These are phyloP conservation scores for Anastatus disparis DNA, from an alignment of 1,140 invertebrate genomes.

Conservation along the genomic window DNA sequence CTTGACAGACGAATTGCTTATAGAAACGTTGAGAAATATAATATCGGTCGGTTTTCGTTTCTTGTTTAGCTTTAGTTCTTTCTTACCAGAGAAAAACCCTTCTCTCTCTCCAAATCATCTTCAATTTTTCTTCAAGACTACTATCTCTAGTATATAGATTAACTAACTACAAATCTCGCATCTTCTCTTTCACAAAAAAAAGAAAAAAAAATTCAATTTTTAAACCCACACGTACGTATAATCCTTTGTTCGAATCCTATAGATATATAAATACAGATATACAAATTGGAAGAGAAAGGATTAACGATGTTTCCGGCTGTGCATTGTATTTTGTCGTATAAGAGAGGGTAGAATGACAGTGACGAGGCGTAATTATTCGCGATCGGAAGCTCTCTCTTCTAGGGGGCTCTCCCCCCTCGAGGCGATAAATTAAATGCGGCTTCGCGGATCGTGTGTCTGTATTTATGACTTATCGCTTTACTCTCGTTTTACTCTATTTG, in stretches of 20 bases:
- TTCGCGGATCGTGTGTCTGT: constrained; percentile 1
- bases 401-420: not conserved
- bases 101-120: not conserved
- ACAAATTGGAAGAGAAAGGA: not conserved
- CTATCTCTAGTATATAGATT: no score
- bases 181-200: not conserved
- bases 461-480: constrained; percentile 32
- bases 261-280: no score
- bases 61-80: not conserved
- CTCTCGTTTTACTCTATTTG: not conserved
- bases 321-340: no score
- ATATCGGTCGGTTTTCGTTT: constrained; percentile 25
- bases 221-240: no score
- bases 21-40: constrained; percentile 11
- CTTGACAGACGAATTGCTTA: constrained; percentile 34
- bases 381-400: constrained; percentile 24
- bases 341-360: not conserved
- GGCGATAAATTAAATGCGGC: constrained; percentile 28
- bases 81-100: not conserved
- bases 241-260: not conserved
- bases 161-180: no score
- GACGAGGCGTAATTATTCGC: constrained; percentile 31
- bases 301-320: no score
- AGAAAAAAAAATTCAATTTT: not conserved
- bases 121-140: no score